A percentile compares a stretch with the other conserved stretches of the same genome.
phyloP scores from a whole-genome alignment of 2,797 vertebrate genomes.

The Synanceia verrucosa region DNA sequence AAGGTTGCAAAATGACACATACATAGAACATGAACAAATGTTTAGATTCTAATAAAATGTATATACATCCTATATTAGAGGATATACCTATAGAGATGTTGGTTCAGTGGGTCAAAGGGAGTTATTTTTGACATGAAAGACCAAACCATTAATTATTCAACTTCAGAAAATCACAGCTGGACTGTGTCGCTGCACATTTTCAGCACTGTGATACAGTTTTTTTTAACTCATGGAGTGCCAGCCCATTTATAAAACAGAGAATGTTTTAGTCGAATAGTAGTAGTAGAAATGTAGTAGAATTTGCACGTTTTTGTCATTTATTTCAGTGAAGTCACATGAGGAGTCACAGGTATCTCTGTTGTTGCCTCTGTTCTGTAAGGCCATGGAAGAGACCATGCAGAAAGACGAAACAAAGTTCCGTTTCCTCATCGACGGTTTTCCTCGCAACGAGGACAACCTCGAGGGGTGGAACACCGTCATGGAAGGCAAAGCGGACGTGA shows the following conservation, averaged over 20 bases:
- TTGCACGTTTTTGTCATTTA: not conserved
- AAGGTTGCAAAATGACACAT: not conserved
- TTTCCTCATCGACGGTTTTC: constrained; percentile 98
- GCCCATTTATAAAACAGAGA: too few relatives aligned
- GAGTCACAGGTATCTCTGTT: not conserved
- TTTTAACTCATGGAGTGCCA: too few relatives aligned
- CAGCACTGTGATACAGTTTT: too few relatives aligned
- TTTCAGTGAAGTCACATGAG: not conserved
- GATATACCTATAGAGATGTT: not conserved
- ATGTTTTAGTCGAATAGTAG: too few relatives aligned
- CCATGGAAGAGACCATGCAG: constrained; percentile 94
- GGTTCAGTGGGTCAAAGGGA: not conserved
- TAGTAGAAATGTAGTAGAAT: too few relatives aligned
- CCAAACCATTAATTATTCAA: too few relatives aligned
- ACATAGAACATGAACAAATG: not conserved
- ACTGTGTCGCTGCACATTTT: too few relatives aligned
- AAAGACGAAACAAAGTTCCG: constrained; percentile 87
- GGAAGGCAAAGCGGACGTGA: constrained; percentile 92
- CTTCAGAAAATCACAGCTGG: too few relatives aligned
- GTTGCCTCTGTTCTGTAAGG: constrained; percentile 74
- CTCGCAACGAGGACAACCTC: constrained; percentile 97
- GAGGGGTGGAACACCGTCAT: constrained; percentile 93
- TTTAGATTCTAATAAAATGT: not conserved
- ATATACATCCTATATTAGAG: not conserved
- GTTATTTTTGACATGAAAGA: not conserved